Percentiles rank a stretch among this genome's conserved stretches.
phyloP scores from a whole-genome alignment of 2,888 invertebrate genomes.

The Eristalinus aeneus region DNA sequence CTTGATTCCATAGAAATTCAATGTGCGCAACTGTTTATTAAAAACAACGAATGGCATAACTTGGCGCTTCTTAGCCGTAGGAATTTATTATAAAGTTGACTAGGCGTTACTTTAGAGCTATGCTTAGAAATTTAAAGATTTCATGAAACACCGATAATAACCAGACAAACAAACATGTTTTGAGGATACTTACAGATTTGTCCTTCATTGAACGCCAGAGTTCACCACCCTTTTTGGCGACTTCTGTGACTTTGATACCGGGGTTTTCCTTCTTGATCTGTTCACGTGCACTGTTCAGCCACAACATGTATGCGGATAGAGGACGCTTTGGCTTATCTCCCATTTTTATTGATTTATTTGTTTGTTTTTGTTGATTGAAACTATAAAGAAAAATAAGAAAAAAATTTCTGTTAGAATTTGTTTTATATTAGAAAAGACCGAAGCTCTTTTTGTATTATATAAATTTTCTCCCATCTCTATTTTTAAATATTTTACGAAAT shows the following conservation, averaged over 20 bases:
- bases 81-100: too few relatives aligned
- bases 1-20: too few relatives aligned
- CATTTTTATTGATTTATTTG: slow-evolving; percentile 82
- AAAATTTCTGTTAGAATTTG: not conserved
- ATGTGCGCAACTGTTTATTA: too few relatives aligned
- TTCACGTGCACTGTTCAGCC: slow-evolving; percentile 93
- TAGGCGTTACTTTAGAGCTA: too few relatives aligned
- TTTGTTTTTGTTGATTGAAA: slow-evolving; percentile 9
- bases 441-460: too few relatives aligned
- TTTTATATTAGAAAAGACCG: too few relatives aligned
- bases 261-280: slow-evolving; percentile 93
- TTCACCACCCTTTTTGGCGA: slow-evolving; percentile 96
- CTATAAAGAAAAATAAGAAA: slow-evolving; percentile 2
- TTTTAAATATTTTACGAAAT: too few relatives aligned
- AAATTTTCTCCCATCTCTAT: too few relatives aligned
- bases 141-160: not conserved
- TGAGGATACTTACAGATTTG: slow-evolving; percentile 85
- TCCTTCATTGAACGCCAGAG: slow-evolving; percentile 94
- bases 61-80: too few relatives aligned
- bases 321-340: slow-evolving; percentile 95
- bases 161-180: not conserved
- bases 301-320: slow-evolving; percentile 94
- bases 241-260: slow-evolving; percentile 93
- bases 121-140: too few relatives aligned
- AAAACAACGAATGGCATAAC: too few relatives aligned